Evolutionary conservation across 2,797 vertebrate genomes (phyloP), one percentile per base, ranked within the genome.

Genomic region (Danio aesculapii): DNA sequence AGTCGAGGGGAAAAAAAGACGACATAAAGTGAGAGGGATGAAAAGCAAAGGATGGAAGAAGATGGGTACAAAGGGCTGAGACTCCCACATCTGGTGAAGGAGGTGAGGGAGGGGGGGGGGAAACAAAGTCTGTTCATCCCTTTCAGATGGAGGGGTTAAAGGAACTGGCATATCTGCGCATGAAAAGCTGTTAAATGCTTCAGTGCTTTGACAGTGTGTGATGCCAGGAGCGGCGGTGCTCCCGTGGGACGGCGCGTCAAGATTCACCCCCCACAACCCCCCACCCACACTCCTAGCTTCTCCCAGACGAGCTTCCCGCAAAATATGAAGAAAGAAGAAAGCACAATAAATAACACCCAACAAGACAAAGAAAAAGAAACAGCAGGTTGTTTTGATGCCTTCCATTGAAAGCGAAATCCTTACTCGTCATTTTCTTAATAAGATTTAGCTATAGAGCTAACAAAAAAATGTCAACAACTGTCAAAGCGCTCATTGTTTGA

Each of bases 141-240:
- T 93, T 91, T 91, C 90, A 94, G 90, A 90, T 84, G 64, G 89
- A 86, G 82, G 90, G 93, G 92, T 93, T 94, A 92, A 93, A 92
- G 88, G 91, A 92, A 82, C 87, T 92, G 90, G 89, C 88, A 92
- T 89, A 90, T 92, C 91, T 91, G 57, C 82, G 90, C 82, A 88
- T 91, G 92, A 93, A 92, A 84, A 86, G 90, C 91, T 94, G 93
- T 95, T 95, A 94, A 94, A 94, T 90, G 94, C 92, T 94, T 94
- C 92, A 93, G 91, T 92, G 92, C 91, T 92, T 93, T 94, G 94
- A 94, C 93, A 92, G 93, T 89, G 90, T 92, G 93, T 92, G 93
- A 93, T 91, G 91, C 92, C 92, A 92, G 89, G 82, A 84, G 81
- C 92, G 90, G 92, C 90, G 87, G 88, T 77, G 85, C 70, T 86